Evolutionary conservation across 2,888 invertebrate species (phyloP), one percentile per base, ranked within the genome.

Genomic region (Nephrotoma flavescens): DNA sequence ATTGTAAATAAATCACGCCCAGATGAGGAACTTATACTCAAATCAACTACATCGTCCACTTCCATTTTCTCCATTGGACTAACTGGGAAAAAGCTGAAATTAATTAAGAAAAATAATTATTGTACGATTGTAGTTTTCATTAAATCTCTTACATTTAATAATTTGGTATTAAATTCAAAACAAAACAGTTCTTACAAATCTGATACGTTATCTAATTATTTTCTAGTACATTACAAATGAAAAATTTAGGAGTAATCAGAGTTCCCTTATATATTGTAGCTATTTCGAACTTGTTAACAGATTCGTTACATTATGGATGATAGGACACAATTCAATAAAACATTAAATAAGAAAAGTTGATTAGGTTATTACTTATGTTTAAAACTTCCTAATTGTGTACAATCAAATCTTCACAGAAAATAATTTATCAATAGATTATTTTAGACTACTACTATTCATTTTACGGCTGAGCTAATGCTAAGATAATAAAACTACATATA

Each of bases 1-100:
- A 92, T 92, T 86, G 91, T 91, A 45, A 91, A 88, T 87, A 91
- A 90, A 89, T 92, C 92, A 88, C 92, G 89, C n/a, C 91, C 91
- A 3, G 85, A 85, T 19, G 42, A 42, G 11, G 44, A 44, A 84
- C 84, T 84, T 85, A 97, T 94, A 92, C 97, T 97, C 90, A 97
- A 94, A 93, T 97, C 97, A 90, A 97, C 97, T 89, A 97, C 97
- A 90, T 97, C 96, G 93, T 97, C 96, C 91, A 96, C 95, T 92
- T 97, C 97, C 97, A 97, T 97, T 93, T 94, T 95, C 91, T 94
- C 93, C 93, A 92, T 91, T 88, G 44, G 44, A 44, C 6, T 44
- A 44, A 44, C 11, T 44, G 9, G 31, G 6, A 71, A 31, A 71
- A 71, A 31, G 4, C 71, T 71, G 71, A 7, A 71, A 71, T 31